Base-by-base conservation (phyloP, 2,113 vertebrate genomes). In the Oxygymnocypris stewartii region DNA sequence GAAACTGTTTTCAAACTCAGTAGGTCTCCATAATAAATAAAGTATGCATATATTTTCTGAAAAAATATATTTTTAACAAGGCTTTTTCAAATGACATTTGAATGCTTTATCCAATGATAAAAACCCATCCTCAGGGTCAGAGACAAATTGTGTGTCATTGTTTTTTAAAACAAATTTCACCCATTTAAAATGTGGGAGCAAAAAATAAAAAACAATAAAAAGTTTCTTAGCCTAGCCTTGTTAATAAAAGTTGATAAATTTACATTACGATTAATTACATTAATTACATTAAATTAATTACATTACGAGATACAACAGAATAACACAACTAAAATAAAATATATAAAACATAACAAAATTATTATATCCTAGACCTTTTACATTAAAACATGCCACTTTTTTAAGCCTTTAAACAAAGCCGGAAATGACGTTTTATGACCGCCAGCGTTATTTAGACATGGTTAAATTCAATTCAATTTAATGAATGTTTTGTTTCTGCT, bases 351-450 rank as follows among this genome's bases (percentile, higher is more conserved):
- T 9, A 25, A 31, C 16, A 40, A 23, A 4, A 13, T 49, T 14
- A 51, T 16, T 51, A 49, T 51, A 51, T 51, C 14, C 13, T 16
- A 51, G 16, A 51, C 49, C 14, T 51, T 40, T 35, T 77, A 20
- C 37, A 23, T 79, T 37, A 8, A 20, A 37, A 14, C 49, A 78
- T 4, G n/a, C n/a, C 3, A 1, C 47, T 8, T 37, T 51, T 31
- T 57, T 10, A 44, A 82, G 1, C 59, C 18, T 35, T 2, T 11
- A 51, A 73, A 76, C 61, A 61, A 85, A 23, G 3, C 73, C 40
- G 83, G 51, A 85, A 88, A 57, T 85, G 78, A 81, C 87, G 78
- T 61, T 59, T 25, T 2, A 1, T 18, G 25, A 47, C 4, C 78
- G 35, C 6, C 31, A 69, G 80, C 31, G 9, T 40, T 67, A 49